These are phyloP conservation scores for Diarsia mendica DNA, from an alignment of 2,888 invertebrate genomes.

Conservation along the genomic window DNA sequence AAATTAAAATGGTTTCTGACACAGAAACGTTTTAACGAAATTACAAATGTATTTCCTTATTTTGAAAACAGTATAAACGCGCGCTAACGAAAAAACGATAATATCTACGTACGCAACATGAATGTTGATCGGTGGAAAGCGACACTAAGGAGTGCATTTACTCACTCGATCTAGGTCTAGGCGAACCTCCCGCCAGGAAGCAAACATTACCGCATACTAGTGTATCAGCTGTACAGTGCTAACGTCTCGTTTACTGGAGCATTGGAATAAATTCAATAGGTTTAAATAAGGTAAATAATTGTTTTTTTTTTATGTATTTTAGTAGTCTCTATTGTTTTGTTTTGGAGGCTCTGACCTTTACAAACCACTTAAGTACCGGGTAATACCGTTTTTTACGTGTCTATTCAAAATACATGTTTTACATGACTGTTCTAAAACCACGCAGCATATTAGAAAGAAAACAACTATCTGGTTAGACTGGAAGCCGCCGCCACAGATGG, in stretches of 20 bases:
- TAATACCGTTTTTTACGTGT: neutral
- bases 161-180: conserved; percentile 38
- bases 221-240: neutral
- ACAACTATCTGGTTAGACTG: neutral
- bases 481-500: neutral
- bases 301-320: too few species aligned
- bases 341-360: neutral
- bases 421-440: neutral
- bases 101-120: neutral
- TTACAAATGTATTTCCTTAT: neutral
- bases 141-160: conserved; percentile 15
- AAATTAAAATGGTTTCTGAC: neutral
- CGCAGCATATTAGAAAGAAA: neutral
- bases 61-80: neutral
- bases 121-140: conserved; percentile 18
- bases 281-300: conserved; percentile 4
- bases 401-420: neutral
- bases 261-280: neutral
- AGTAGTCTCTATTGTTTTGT: neutral
- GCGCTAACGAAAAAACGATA: neutral
- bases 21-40: neutral
- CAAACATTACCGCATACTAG: conserved; percentile 3
- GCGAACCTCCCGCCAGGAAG: conserved; percentile 34
- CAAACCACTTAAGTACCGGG: neutral
- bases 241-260: neutral